Conservation (phyloP, 2,888 invertebrate species). For the Zelleria hepariella region DNA sequence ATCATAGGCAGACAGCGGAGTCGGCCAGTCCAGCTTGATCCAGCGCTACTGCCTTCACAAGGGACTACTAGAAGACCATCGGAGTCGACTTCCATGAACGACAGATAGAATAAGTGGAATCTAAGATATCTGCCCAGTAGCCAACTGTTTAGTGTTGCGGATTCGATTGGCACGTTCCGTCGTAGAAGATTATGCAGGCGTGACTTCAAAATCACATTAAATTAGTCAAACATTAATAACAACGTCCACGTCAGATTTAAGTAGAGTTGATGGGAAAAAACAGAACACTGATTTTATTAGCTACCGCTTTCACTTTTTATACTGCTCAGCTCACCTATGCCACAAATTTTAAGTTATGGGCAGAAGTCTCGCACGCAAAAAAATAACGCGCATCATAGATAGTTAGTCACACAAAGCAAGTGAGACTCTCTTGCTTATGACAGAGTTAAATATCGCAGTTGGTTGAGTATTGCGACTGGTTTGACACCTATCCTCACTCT, state of each 20-base stretch:
- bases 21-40: slow-evolving; percentile 98
- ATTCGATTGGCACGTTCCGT: background rate
- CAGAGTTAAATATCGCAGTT: too few relatives aligned
- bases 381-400: too few relatives aligned
- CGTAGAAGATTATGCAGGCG: background rate
- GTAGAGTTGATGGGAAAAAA: background rate
- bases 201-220: background rate
- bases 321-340: background rate
- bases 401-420: too few relatives aligned
- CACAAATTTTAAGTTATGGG: background rate
- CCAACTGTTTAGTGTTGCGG: background rate
- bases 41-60: slow-evolving; percentile 96
- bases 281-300: slow-evolving; percentile 1
- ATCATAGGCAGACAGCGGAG: slow-evolving; percentile 89
- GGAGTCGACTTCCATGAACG: slow-evolving; percentile 90
- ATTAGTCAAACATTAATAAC: background rate
- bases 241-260: background rate
- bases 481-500: too few relatives aligned
- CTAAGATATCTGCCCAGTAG: too few relatives aligned
- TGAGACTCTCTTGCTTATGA: too few relatives aligned
- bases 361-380: background rate
- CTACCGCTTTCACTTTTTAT: background rate
- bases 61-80: slow-evolving; percentile 98
- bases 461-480: too few relatives aligned
- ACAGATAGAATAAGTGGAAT: slow-evolving; percentile 74